These are phyloP conservation scores for Zingel zingel DNA, from an alignment of 2,113 vertebrate species.

Conservation along the genomic window DNA sequence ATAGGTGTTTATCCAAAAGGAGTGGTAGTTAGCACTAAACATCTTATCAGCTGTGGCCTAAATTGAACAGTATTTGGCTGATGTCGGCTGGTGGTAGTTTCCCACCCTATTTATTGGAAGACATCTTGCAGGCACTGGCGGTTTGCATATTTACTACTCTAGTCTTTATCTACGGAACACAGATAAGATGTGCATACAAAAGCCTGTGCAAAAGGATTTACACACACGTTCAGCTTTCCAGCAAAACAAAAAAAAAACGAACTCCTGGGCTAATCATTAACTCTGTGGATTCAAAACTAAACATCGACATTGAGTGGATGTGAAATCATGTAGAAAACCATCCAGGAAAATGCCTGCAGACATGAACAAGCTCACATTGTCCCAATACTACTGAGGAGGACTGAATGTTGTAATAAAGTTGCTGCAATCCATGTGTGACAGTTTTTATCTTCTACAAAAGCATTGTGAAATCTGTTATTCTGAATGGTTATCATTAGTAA, in stretches of 20 bases:
- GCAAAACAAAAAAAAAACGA: slow-evolving; percentile 40
- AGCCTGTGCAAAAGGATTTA: slow-evolving; percentile 44
- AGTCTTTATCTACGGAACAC: slow-evolving; percentile 65
- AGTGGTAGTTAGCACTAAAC: slow-evolving; percentile 3
- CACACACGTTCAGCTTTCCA: slow-evolving; percentile 44
- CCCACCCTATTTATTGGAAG: slow-evolving; percentile 35
- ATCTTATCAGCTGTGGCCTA: slow-evolving; percentile 24
- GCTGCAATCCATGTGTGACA: not conserved
- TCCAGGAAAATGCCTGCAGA: slow-evolving; percentile 62
- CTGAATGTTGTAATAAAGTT: not conserved
- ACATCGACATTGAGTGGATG: slow-evolving; percentile 27
- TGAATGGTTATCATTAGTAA: not conserved
- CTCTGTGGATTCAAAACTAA: slow-evolving; percentile 42
- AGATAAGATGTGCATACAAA: slow-evolving; percentile 75
- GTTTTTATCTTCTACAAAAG: not conserved
- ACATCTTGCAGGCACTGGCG: slow-evolving; percentile 73
- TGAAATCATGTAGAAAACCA: slow-evolving; percentile 52
- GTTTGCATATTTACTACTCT: slow-evolving; percentile 72
- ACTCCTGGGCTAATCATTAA: slow-evolving; percentile 70
- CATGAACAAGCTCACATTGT: not conserved
- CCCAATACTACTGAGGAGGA: not conserved
- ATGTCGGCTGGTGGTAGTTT: slow-evolving; percentile 48
- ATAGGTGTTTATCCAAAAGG: not conserved
- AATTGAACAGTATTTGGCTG: slow-evolving; percentile 24
- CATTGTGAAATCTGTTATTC: not conserved